Evolutionary conservation across 2,888 invertebrate species (phyloP).

Genomic region (Hyppa rectilinea): DNA sequence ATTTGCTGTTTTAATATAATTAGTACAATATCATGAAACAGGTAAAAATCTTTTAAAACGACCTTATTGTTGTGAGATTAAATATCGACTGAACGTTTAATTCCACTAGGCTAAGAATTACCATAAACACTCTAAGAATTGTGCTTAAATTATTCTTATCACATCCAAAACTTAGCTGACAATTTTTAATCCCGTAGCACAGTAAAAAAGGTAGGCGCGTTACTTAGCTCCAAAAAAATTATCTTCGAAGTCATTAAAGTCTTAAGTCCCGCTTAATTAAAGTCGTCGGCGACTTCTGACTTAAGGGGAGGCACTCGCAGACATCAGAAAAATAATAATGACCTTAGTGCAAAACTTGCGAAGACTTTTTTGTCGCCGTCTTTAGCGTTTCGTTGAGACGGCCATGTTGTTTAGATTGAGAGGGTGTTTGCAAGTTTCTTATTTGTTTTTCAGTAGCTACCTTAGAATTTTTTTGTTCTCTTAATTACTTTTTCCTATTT

Average conservation of each 20-base stretch:
- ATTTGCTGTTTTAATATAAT: not conserved
- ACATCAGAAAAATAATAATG: slow-evolving; percentile 72
- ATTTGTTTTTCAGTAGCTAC: slow-evolving; percentile 29
- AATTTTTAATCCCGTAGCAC: slow-evolving; percentile 77
- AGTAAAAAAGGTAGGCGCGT: slow-evolving; percentile 74
- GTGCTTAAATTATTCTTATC: slow-evolving; percentile 59
- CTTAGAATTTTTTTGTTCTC: slow-evolving; percentile 22
- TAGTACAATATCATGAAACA: not conserved
- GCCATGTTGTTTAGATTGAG: slow-evolving; percentile 37
- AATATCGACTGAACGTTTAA: too few species aligned
- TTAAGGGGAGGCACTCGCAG: slow-evolving; percentile 62
- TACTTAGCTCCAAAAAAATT: slow-evolving; percentile 75
- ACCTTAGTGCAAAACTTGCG: slow-evolving; percentile 64
- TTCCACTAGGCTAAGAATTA: not conserved
- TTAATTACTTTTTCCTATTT: slow-evolving; percentile 35
- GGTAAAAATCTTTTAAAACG: too few species aligned
- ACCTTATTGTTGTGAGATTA: too few species aligned
- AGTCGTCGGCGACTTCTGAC: slow-evolving; percentile 60
- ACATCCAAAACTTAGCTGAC: slow-evolving; percentile 83
- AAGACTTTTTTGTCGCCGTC: slow-evolving; percentile 51
- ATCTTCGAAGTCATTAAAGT: slow-evolving; percentile 82
- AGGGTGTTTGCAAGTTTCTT: slow-evolving; percentile 43
- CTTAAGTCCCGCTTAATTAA: slow-evolving; percentile 85
- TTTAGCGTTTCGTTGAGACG: slow-evolving; percentile 28
- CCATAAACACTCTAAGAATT: not conserved